phyloP scores from a whole-genome alignment of 2,113 vertebrate genomes.

The Vicugna pacos region DNA sequence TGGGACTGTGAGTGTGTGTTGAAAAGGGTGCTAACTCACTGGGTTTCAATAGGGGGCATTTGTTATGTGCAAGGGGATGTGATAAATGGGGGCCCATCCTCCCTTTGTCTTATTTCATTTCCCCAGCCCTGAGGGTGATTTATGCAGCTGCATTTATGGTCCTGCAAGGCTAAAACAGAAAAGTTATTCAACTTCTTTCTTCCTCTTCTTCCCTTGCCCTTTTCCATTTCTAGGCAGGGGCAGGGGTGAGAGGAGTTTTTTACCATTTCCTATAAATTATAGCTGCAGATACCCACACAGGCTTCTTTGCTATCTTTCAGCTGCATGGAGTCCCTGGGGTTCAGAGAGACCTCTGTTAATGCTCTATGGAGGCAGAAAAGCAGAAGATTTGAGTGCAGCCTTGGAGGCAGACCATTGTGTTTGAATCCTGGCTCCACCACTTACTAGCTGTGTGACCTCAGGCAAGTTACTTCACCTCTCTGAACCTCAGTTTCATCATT shows the following conservation, averaged over 20 bases:
- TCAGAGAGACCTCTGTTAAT: background rate
- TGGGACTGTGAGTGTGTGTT: background rate
- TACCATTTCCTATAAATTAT: background rate
- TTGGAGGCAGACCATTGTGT: background rate
- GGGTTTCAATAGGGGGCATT: conserved; percentile 66
- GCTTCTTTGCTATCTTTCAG: background rate
- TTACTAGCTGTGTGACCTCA: background rate
- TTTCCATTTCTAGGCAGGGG: background rate
- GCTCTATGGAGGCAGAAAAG: background rate
- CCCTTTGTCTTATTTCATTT: conserved; percentile 70
- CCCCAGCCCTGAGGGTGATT: conserved; percentile 67
- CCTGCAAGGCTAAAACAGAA: conserved; percentile 73
- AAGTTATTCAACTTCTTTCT: conserved; percentile 72
- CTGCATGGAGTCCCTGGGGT: background rate
- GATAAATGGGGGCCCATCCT: conserved; percentile 67
- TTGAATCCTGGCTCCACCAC: background rate
- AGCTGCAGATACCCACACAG: background rate
- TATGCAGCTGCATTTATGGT: conserved; percentile 71
- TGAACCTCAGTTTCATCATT: background rate
- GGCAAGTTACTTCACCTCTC: background rate
- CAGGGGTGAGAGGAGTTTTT: background rate
- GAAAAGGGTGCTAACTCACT: conserved; percentile 39
- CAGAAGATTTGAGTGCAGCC: background rate
- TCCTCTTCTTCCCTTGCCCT: conserved; percentile 55
- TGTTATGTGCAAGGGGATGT: conserved; percentile 63